Evolutionary conservation across 2,797 vertebrate species (phyloP), one percentile per base, ranked within the genome.

Genomic region (Thunnus albacares): DNA sequence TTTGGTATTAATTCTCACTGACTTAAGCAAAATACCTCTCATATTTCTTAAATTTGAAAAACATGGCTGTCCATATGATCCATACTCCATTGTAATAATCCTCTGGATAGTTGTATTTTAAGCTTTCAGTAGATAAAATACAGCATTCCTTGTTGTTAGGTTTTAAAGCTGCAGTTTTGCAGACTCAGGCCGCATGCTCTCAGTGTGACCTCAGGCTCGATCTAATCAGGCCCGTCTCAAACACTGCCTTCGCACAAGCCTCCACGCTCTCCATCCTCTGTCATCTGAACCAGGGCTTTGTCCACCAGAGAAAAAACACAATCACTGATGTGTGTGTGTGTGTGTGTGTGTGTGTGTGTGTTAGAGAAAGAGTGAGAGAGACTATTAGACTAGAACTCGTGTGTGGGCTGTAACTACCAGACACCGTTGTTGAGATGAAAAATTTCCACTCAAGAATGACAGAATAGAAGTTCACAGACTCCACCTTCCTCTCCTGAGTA

Each of bases 201-300:
- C 33, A n/a, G 20, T 33, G 18, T 80, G 77, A 87, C 80, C 53
- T 74, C 68, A 81, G 49, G 18, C 80, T 71, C 7, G 5, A 85
- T 89, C 53, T 74, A 79, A 83, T 86, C 86, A 60, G 65, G 55
- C 69, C 57, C 11, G 68, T 75, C 51, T 76, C 65, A 59, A 63
- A 73, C 18, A 0, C 59, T 52, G 77, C 64, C 73, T 65, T 81
- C 30, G 11, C 78, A 83, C 75, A 77, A 55, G 35, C 78, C 80
- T 65, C 52, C 53, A n/a, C 20, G 1, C 67, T 71, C 56, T 78
- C 57, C n/a, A 20, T 67, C 72, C 55, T 74, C 51, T 17, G 51
- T 17, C 0, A 14, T 57, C 53, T 90, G 78, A 90, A 87, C 55
- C 45, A 12, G 30, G 58, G 59, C 87, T 88, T 91, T 91, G 83